Evolutionary conservation across 2,888 invertebrate species (phyloP).

Genomic region (Aricia artaxerxes): DNA sequence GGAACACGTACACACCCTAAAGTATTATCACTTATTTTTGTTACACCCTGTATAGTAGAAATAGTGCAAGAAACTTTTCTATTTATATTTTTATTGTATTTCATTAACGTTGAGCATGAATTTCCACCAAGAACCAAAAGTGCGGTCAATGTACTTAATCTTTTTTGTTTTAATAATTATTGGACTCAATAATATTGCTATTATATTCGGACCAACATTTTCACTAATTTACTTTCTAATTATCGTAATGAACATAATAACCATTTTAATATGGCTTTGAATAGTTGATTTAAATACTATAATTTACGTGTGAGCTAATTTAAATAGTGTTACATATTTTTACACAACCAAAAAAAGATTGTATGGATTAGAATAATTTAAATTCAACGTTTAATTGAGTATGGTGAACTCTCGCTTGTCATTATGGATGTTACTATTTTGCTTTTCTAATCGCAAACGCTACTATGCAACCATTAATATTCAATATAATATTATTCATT

Average conservation of each 20-base stretch:
- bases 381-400: neutral
- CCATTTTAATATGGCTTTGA: too few species aligned
- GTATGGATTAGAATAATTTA: neutral
- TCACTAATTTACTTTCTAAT: neutral
- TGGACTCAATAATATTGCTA: too few species aligned
- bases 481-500: neutral
- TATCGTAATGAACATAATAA: neutral
- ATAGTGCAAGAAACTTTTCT: too few species aligned
- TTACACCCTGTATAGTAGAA: too few species aligned
- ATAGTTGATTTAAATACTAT: neutral
- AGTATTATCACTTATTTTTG: too few species aligned
- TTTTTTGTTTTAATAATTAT: too few species aligned
- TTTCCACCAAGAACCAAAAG: too few species aligned
- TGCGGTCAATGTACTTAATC: too few species aligned
- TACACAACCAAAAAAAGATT: neutral
- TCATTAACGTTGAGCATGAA: too few species aligned
- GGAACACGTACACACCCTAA: too few species aligned
- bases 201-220: neutral
- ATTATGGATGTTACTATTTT: neutral
- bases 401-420: neutral
- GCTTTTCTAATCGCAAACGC: neutral
- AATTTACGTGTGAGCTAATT: neutral
- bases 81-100: too few species aligned
- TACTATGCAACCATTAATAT: too few species aligned
- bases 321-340: neutral